Evolutionary conservation across 2,797 vertebrate species (phyloP), one percentile per base, ranked within the genome.

Genomic region (Sebastes oblongus): DNA sequence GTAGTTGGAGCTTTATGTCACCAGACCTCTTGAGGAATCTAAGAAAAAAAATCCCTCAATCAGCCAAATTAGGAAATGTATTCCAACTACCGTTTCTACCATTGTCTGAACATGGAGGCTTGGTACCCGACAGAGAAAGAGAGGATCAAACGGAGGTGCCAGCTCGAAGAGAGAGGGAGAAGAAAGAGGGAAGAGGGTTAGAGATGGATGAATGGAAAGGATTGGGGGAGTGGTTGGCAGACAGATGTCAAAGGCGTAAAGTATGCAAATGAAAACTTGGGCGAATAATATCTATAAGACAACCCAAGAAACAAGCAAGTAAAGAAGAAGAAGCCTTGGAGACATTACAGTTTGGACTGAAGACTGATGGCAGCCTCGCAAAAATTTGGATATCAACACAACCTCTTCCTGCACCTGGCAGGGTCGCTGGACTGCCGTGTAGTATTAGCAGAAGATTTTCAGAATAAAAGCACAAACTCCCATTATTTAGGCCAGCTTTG

Each of bases 241-340:
- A 86, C 22, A 66, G 70, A 77, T 10, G 20, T 78, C 58, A 50
- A 86, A 80, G 74, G 80, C 71, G 75, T 72, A 46, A 74, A 75
- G 20, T 68, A 73, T 68, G n/a, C 11, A 42, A 77, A 75, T 1
- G 54, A 69, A 75, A 59, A 66, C 24, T 61, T n/a, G 27, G 56
- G 73, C 1, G 2, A 68, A 6, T 18, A 14, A 30, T 2, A 64
- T 29, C 64, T 81, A 64, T 12, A 36, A 66, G 27, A 76, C 12
- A 54, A 78, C 11, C 30, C 52, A 58, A 79, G n/a, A 32, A 50
- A 72, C 12, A 74, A 32, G 46, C 46, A 50, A n/a, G 50, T 52
- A 52, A 39, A 32, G 30, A 50, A n/a, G 52, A 34, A 72, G 52
- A 66, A 27, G 20, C 16, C 62, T 66, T 66, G 18, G 62, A 20